These are phyloP conservation scores for Diogma glabrata DNA, from an alignment of 2,888 invertebrate genomes.

Conservation along the genomic window DNA sequence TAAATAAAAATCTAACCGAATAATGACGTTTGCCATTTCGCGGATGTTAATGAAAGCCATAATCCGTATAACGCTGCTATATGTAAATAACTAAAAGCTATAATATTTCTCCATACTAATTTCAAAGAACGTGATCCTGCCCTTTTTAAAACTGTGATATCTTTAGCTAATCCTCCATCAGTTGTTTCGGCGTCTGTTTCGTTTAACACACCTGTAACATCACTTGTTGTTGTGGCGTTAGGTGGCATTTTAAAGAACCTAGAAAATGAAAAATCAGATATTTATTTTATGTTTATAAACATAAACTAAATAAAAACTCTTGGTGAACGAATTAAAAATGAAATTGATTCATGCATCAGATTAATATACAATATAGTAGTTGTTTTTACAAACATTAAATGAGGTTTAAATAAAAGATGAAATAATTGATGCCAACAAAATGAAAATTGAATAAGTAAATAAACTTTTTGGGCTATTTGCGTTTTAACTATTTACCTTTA, in stretches of 20 bases:
- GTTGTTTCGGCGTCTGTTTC: constrained; percentile 54
- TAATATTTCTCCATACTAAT: constrained; percentile 74
- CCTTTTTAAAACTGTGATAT: constrained; percentile 41
- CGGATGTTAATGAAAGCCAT: constrained; percentile 59
- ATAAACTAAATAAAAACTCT: no score
- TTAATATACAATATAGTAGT: no score
- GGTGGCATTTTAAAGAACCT: constrained; percentile 41
- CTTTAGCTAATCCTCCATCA: constrained; percentile 46
- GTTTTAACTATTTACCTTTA: no score
- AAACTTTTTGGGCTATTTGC: no score
- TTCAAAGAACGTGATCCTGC: constrained; percentile 46
- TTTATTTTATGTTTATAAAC: no score
- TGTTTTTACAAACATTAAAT: no score
- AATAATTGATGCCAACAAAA: no score
- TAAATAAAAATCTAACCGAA: constrained; percentile 49
- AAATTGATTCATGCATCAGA: no score
- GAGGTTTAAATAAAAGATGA: no score
- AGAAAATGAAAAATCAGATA: constrained; percentile 11
- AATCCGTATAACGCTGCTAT: constrained; percentile 62
- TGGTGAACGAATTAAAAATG: no score
- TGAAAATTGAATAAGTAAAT: no score
- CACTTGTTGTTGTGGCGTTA: constrained; percentile 38
- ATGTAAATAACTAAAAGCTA: constrained; percentile 67
- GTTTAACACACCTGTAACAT: constrained; percentile 47
- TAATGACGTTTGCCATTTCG: constrained; percentile 56